Evolutionary conservation across 2,888 invertebrate species (phyloP).

Genomic region (Plagodis dolabraria): DNA sequence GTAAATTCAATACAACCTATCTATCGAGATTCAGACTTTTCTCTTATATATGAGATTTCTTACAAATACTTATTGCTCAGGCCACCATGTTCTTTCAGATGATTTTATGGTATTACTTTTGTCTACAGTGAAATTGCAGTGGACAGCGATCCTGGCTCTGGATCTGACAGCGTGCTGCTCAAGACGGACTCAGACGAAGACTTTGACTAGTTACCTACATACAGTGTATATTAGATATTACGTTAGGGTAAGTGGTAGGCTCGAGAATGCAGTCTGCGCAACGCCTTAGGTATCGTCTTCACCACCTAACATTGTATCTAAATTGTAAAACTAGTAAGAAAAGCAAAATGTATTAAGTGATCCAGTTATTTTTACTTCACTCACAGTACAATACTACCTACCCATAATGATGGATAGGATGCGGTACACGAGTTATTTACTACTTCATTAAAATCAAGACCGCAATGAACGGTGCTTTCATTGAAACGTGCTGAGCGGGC

Average conservation of each 20-base stretch:
- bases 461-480: not conserved
- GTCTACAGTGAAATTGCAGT: constrained; percentile 63
- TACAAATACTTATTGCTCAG: too few species aligned
- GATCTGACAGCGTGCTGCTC: constrained; percentile 78
- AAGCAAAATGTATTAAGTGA: too few species aligned
- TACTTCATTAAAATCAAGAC: not conserved
- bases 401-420: too few species aligned
- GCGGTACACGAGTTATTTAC: too few species aligned
- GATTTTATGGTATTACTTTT: not conserved
- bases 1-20: too few species aligned
- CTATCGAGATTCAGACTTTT: too few species aligned
- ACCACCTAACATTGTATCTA: not conserved
- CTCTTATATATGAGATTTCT: too few species aligned
- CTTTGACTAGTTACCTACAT: constrained; percentile 61
- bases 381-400: too few species aligned
- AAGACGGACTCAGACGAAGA: constrained; percentile 82
- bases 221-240: constrained; percentile 25
- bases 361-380: too few species aligned
- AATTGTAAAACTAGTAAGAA: too few species aligned
- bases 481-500: not conserved
- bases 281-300: constrained; percentile 8
- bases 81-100: too few species aligned
- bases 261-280: constrained; percentile 23
- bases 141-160: constrained; percentile 77
- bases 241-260: constrained; percentile 48